These are phyloP conservation scores for Orientallactaga sibirica DNA, from an alignment of 2,797 vertebrate genomes.

Conservation along the genomic window DNA sequence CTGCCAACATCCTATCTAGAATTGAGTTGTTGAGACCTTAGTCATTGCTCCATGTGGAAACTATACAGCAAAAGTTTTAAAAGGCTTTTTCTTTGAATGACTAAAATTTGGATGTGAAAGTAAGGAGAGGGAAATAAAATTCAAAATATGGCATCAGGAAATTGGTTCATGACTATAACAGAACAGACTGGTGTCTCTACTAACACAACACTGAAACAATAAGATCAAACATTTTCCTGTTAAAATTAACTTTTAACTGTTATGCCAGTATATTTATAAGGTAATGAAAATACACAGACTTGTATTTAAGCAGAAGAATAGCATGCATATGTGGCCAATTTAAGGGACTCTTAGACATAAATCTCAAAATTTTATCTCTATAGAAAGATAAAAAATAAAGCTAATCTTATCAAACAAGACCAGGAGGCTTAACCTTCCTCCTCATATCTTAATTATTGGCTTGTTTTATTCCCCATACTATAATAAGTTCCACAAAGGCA, in stretches of 20 bases:
- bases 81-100: conserved; percentile 18
- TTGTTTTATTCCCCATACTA: not conserved
- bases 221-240: not conserved
- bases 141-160: not conserved
- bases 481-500: not conserved
- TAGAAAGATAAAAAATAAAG: not conserved
- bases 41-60: not conserved
- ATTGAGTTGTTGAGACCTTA: not conserved
- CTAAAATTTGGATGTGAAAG: conserved; percentile 35
- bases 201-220: not conserved
- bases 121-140: conserved; percentile 18
- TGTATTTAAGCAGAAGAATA: not conserved
- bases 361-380: conserved; percentile 20
- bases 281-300: conserved; percentile 10
- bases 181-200: not conserved
- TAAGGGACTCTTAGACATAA: not conserved
- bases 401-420: not conserved
- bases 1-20: not conserved
- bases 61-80: not conserved
- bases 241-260: conserved; percentile 25
- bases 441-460: not conserved
- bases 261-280: not conserved
- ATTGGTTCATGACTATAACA: not conserved
- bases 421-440: not conserved
- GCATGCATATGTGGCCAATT: not conserved